Percentiles rank a stretch among this genome's conserved stretches.
These are phyloP conservation scores for Pyrrhosoma nymphula DNA, from an alignment of 2,888 invertebrate genomes.

Conservation along the genomic window DNA sequence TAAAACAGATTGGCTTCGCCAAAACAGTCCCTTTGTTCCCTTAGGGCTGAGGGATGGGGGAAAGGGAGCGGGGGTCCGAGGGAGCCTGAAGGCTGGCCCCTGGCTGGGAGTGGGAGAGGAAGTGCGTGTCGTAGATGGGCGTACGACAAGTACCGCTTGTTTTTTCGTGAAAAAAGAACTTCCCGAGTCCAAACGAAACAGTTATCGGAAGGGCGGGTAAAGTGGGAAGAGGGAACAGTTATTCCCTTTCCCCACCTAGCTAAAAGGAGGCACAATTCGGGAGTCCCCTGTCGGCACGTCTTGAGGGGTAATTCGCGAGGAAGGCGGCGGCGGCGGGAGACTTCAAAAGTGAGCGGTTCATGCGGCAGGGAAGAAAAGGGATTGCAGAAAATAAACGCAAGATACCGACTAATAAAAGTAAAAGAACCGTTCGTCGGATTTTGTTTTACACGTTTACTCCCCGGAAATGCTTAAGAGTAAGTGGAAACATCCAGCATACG, in stretches of 20 bases:
- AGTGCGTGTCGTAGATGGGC: neutral
- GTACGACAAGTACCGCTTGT: conserved; percentile 62
- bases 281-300: neutral
- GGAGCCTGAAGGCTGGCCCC: neutral
- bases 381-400: neutral
- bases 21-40: conserved; percentile 50
- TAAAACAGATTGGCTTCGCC: conserved; percentile 43
- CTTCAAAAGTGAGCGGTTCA: neutral
- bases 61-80: neutral
- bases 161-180: conserved; percentile 4
- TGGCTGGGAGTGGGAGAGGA: neutral
- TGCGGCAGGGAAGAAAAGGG: neutral
- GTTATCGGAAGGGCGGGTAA: neutral
- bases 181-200: conserved; percentile 50
- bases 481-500: neutral
- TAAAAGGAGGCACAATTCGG: neutral
- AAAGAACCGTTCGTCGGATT: neutral
- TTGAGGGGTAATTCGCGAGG: neutral
- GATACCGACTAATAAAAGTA: neutral
- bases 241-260: neutral
- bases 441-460: neutral
- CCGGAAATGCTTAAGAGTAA: neutral
- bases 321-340: neutral
- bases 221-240: neutral
- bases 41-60: neutral